Evolutionary conservation across 2,888 invertebrate species (phyloP), one percentile per base, ranked within the genome.

Genomic region (Acleris sparsana): DNA sequence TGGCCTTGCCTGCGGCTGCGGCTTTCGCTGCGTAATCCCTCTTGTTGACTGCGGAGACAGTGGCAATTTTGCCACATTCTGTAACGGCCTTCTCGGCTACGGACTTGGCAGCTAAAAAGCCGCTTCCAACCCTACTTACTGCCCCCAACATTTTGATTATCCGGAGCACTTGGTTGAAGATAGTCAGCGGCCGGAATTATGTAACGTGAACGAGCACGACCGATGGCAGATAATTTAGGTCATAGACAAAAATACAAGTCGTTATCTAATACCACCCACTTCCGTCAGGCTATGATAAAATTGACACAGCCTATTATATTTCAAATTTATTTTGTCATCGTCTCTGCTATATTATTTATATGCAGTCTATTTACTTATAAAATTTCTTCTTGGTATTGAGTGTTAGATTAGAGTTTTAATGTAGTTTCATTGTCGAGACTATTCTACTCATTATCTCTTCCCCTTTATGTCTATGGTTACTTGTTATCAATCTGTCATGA

Each of bases 31-130:
- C 89, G 72, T 83, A 83, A 79, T 91, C 85, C 66, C 88, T 79
- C 72, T 85, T 88, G 75, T 84, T 87, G 79, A 80, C 85, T 72
- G 84, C 83, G 53, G 89, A 81, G 49, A 86, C 93, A 75, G 89
- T 78, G 59, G 83, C 89, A 66, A 93, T 87, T 89, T 94, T 94
- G 49, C 94, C 84, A 76, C 94, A 92, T 89, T 94, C 94, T 79
- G 87, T 80, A 67, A 94, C 84, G 75, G 94, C 84, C 88, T 94
- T 94, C 85, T 94, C 94, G 68, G 87, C 88, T 69, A 93, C 88
- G 69, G 93, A 83, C 87, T 94, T 94, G 69, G 89, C 93, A 84
- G 94, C 93, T 86, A 94, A 88, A 79, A 94, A 93, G 86, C 94
- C 93, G 83, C 93, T 93, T 78, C 93, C 93, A 73, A 93, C 93